Percentiles rank a stretch among this genome's conserved stretches.
These are phyloP conservation scores for Megaceryle alcyon DNA, from an alignment of 2,797 vertebrate species.

Conservation along the genomic window DNA sequence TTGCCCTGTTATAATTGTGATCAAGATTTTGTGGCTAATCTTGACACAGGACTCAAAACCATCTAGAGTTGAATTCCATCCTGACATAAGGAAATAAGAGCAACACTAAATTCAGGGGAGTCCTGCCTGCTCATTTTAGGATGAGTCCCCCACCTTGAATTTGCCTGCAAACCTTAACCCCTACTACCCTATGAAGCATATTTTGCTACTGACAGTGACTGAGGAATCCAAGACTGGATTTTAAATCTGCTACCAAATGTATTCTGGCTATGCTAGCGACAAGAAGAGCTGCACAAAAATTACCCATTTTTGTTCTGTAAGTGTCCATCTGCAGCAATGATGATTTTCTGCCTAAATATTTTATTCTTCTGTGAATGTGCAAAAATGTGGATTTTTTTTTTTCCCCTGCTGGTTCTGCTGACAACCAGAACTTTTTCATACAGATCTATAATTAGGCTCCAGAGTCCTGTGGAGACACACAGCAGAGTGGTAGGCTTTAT, in stretches of 20 bases:
- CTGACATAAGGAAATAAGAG: background rate
- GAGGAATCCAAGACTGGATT: background rate
- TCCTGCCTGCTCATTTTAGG: background rate
- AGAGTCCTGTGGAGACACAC: slow-evolving; percentile 52
- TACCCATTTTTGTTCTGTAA: slow-evolving; percentile 55
- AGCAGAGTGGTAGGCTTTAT: slow-evolving; percentile 30
- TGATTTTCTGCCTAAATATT: slow-evolving; percentile 65
- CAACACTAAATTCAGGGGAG: background rate
- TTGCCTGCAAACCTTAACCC: background rate
- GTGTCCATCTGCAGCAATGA: slow-evolving; percentile 68
- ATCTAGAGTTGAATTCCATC: background rate
- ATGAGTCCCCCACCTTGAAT: background rate
- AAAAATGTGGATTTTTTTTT: slow-evolving; percentile 38
- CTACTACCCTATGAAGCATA: background rate
- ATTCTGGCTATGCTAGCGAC: background rate
- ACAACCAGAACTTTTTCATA: slow-evolving; percentile 61
- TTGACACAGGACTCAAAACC: background rate
- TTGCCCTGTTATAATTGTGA: background rate
- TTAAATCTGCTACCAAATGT: background rate
- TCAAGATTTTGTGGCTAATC: background rate
- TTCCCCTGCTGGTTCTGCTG: slow-evolving; percentile 49
- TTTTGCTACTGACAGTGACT: background rate
- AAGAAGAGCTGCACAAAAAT: slow-evolving; percentile 44
- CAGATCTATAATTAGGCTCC: slow-evolving; percentile 68
- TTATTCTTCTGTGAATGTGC: slow-evolving; percentile 65